Evolutionary conservation across 2,797 vertebrate species (phyloP).

Genomic region (Erithacus rubecula): DNA sequence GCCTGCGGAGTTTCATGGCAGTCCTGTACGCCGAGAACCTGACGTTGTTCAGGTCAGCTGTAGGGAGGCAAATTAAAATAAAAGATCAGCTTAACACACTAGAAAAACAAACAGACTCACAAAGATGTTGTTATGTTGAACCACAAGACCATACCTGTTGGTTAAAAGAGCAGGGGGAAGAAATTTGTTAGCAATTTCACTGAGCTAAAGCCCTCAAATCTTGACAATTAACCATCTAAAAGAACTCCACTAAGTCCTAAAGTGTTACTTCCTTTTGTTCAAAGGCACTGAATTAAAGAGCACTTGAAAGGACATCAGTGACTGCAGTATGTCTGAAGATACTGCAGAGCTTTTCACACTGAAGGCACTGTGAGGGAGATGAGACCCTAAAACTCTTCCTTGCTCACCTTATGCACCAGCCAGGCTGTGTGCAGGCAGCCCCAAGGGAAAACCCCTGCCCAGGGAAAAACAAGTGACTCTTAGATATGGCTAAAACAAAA

Average conservation of each 20-base stretch:
- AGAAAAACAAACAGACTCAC: neutral
- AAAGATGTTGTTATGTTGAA: neutral
- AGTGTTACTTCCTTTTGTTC: neutral
- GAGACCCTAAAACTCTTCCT: conserved; percentile 40
- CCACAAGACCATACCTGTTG: neutral
- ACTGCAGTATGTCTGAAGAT: neutral
- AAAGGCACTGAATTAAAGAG: conserved; percentile 9
- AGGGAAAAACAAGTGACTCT: neutral
- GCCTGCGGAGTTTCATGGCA: conserved; percentile 96
- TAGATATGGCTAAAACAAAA: neutral
- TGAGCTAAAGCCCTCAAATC: neutral
- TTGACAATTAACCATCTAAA: neutral
- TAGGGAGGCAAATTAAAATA: neutral
- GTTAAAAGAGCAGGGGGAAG: neutral
- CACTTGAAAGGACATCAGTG: neutral
- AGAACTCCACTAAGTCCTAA: neutral
- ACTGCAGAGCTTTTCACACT: neutral
- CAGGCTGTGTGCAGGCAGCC: neutral
- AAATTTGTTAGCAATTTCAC: neutral
- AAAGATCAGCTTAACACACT: conserved; percentile 37
- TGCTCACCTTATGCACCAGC: neutral
- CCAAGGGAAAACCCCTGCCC: neutral
- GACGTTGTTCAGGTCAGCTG: conserved; percentile 99
- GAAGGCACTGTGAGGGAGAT: neutral
- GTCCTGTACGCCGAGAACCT: conserved; percentile 97